Base-by-base conservation (phyloP, 2,113 vertebrate species). In the Nicator chloris region DNA sequence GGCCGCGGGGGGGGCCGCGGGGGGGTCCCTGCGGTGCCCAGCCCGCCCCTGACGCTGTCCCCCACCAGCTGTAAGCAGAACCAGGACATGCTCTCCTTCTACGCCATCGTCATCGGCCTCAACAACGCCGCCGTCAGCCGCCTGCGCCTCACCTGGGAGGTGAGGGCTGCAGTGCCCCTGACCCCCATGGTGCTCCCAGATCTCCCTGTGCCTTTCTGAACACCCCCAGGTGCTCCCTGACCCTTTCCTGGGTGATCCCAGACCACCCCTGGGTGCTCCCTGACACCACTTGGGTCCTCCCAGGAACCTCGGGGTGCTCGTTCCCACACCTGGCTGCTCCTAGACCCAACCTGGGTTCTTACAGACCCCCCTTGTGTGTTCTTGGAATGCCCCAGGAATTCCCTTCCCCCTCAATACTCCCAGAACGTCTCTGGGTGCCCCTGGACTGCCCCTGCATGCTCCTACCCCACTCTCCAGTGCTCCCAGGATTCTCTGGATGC, bases 41-140 rank as follows among this genome's bases (percentile, higher is more conserved):
- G 40, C 63, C 27, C 7, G 0, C 17, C n/a, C 64, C 70, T 83
- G 51, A 40, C 47, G 13, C 28, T 39, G 57, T 49, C 49, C 21
- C 21, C 30, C 19, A 18, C 13, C 96, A 99, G 99, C 64, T 99
- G 99, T 94, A 99, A 99, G 93, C 99, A 99, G 98, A 99, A 99
- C 98, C 99, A 99, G 98, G 99, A 99, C 97, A 98, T 99, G 95
- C 98, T 99, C 90, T 99, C 99, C 7, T 99, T 99, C 98, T 99
- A 99, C 7, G 98, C 99, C 3, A 98, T 99, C 94, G 96, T 99
- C 92, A 98, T 99, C 95, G 99, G 99, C 35, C 95, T 99, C 95
- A 99, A 99, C 95, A 99, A 99, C 44, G 99, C 99, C 0, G 99
- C 99, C 4, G 96, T 99, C 94, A 99, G 98, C 97, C 98, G 99